Percentiles rank a stretch among this genome's conserved stretches.
Evolutionary conservation across 2,113 vertebrate genomes (phyloP).

Genomic region (Glaucidium brasilianum): DNA sequence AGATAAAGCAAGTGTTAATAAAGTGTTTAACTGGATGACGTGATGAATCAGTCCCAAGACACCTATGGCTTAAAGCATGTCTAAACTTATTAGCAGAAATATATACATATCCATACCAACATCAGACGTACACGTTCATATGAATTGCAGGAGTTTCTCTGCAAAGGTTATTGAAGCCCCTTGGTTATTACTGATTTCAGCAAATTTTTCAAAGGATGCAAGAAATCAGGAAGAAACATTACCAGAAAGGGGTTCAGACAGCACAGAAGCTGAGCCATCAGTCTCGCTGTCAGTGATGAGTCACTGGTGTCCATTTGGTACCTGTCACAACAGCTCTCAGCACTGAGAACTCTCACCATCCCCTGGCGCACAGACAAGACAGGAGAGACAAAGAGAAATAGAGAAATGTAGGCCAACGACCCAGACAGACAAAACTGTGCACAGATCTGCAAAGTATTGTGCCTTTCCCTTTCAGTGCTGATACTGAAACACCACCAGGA

Average conservation of each 20-base stretch:
- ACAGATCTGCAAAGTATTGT: neutral
- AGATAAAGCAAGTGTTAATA: neutral
- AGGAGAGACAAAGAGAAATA: neutral
- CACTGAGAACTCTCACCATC: neutral
- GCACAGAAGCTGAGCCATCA: neutral
- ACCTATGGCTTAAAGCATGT: neutral
- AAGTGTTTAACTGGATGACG: neutral
- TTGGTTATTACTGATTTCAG: neutral
- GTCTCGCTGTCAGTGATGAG: neutral
- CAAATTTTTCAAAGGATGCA: neutral
- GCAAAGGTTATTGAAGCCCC: neutral
- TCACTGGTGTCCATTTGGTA: neutral
- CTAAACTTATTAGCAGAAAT: neutral
- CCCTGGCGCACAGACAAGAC: neutral
- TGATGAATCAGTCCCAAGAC: neutral
- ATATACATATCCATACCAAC: neutral
- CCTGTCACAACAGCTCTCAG: neutral
- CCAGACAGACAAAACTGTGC: neutral
- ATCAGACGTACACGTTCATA: neutral
- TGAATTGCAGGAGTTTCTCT: neutral
- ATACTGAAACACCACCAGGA: neutral
- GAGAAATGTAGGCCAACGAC: neutral
- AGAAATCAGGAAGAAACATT: neutral
- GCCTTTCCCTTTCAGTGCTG: neutral
- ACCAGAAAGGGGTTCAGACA: neutral